Conservation (phyloP, 2,888 invertebrate species). For the Cyrtodaria siliqua region DNA sequence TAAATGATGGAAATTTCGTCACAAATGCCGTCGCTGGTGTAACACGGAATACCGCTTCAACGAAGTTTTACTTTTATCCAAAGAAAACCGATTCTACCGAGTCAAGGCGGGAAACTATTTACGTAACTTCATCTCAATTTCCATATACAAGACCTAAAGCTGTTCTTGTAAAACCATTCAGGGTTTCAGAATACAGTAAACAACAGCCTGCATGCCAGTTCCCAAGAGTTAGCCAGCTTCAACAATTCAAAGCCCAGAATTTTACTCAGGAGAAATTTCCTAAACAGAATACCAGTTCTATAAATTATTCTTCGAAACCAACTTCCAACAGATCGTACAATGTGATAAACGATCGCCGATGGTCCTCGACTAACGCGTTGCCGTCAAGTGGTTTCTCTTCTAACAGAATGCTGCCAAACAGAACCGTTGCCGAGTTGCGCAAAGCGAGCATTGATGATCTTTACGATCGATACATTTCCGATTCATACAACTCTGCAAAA, state of each 20-base stretch:
- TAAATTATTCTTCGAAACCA: too few relatives aligned
- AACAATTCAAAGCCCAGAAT: too few relatives aligned
- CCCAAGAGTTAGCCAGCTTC: too few relatives aligned
- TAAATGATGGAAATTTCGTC: slow-evolving; percentile 19
- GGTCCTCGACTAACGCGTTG: slow-evolving; percentile 17
- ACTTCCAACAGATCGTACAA: too few relatives aligned
- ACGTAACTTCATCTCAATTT: slow-evolving; percentile 43
- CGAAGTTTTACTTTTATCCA: slow-evolving; percentile 40
- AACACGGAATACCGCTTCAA: not conserved
- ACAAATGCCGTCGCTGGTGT: too few relatives aligned
- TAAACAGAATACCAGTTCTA: too few relatives aligned
- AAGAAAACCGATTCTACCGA: slow-evolving; percentile 8
- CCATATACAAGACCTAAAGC: slow-evolving; percentile 54
- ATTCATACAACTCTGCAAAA: not conserved
- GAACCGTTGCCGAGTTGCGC: slow-evolving; percentile 37
- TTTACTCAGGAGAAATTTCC: too few relatives aligned
- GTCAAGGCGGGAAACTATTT: slow-evolving; percentile 21
- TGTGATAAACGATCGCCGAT: slow-evolving; percentile 34
- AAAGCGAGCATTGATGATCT: not conserved
- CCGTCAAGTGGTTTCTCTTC: not conserved
- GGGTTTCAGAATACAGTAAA: not conserved
- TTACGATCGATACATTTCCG: not conserved
- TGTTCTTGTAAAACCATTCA: slow-evolving; percentile 36
- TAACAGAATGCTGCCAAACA: slow-evolving; percentile 36
- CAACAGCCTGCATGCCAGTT: too few relatives aligned